A percentile compares a stretch with the other conserved stretches of the same genome.
These are phyloP conservation scores for Samia ricini DNA, from an alignment of 1,140 invertebrate genomes.

Conservation along the genomic window DNA sequence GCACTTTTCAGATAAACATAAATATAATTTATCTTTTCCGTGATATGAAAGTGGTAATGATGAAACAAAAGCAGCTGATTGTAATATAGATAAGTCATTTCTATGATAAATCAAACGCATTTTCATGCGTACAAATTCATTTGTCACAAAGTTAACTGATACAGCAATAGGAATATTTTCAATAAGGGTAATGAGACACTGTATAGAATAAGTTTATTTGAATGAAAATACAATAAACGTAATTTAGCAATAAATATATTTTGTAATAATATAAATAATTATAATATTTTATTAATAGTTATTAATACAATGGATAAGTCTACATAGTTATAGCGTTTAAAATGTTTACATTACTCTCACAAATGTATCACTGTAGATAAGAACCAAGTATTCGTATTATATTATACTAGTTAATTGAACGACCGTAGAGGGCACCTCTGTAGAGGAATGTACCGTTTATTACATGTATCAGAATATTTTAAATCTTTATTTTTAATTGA, in stretches of 20 bases:
- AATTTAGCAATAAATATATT: conserved; percentile 66
- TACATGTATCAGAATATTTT: not conserved
- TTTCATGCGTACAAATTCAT: too few species aligned
- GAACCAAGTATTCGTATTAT: not conserved
- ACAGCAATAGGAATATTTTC: too few species aligned
- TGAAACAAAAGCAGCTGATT: too few species aligned
- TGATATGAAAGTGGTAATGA: too few species aligned
- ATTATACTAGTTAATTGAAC: not conserved
- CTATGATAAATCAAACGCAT: too few species aligned
- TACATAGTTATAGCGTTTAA: conserved; percentile 54
- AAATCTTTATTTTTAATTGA: not conserved
- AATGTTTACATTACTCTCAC: conserved; percentile 46
- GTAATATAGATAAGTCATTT: too few species aligned
- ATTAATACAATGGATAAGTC: conserved; percentile 64
- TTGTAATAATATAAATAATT: conserved; percentile 39
- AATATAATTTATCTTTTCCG: too few species aligned
- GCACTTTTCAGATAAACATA: too few species aligned
- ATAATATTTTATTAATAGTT: conserved; percentile 38
- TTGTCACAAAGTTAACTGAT: too few species aligned
- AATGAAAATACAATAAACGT: not conserved
- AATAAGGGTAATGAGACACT: too few species aligned
- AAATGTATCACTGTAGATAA: conserved; percentile 36
- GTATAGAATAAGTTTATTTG: not conserved
- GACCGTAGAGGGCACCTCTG: not conserved
- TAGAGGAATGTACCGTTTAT: not conserved